Evolutionary conservation across 1,140 invertebrate species (phyloP).

Genomic region (Diabrotica undecimpunctata): DNA sequence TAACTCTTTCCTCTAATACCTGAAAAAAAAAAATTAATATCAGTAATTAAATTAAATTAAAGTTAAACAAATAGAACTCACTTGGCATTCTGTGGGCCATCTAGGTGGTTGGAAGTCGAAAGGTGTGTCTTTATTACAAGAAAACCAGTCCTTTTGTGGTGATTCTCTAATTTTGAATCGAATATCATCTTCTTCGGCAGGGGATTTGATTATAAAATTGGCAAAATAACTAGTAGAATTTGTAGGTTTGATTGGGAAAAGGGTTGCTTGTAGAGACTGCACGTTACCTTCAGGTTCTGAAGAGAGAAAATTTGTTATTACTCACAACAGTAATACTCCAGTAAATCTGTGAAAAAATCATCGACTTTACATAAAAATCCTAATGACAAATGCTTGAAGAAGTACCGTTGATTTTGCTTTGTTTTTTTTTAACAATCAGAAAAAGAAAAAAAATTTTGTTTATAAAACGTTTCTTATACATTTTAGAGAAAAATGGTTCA

Average conservation of each 20-base stretch:
- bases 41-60: background rate
- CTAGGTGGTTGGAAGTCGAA: conserved; percentile 69
- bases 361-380: too few relatives aligned
- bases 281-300: conserved; percentile 26
- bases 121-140: conserved; percentile 59
- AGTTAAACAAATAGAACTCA: conserved; percentile 42
- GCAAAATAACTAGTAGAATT: conserved; percentile 29
- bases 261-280: conserved; percentile 25
- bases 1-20: conserved; percentile 78
- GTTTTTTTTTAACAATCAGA: too few relatives aligned
- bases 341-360: too few relatives aligned
- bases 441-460: too few relatives aligned
- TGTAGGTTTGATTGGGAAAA: conserved; percentile 29
- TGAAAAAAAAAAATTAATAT: conserved; percentile 43
- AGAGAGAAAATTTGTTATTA: conserved; percentile 1
- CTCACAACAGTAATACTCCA: too few relatives aligned
- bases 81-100: conserved; percentile 87
- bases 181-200: conserved; percentile 25
- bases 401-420: too few relatives aligned
- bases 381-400: too few relatives aligned
- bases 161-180: conserved; percentile 28
- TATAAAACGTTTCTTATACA: too few relatives aligned
- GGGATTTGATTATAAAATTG: conserved; percentile 31
- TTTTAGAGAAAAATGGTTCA: too few relatives aligned
- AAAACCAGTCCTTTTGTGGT: conserved; percentile 61